Base-by-base conservation (phyloP, 2,888 invertebrate genomes). In the Alcis repandata region DNA sequence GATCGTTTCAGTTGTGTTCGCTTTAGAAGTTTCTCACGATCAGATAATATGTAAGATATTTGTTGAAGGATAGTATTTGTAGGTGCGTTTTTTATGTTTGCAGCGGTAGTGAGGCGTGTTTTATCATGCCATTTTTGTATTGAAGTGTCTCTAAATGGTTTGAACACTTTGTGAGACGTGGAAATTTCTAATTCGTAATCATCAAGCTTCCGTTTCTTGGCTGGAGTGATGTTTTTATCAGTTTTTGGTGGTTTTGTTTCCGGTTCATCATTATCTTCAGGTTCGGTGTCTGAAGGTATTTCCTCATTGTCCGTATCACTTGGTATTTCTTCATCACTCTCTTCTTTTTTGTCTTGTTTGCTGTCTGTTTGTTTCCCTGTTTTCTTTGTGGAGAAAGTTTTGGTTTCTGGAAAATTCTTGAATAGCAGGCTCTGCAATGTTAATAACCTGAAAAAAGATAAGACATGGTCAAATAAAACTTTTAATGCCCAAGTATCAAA, bases 101-200 rank as follows among this genome's bases (percentile, higher is more conserved):
- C 94, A n/a, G 95, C 94, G 11, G 95, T 94, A 0, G 96, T 93
- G 36, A 97, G 88, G 72, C 96, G 95, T 0, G 98, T 99, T 87
- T 98, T 98, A 68, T 98, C 98, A 88, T 98, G 97, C 99, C 99
- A 99, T 85, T 98, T 98, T 75, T 98, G 96, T 67, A 99, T 96
- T 9, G 97, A 96, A 0, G 95, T 89, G 81, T 98, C 96, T 83
- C 98, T 95, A 79, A 96, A 97, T 8, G 93, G 80, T 71, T 90
- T 94, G 71, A 96, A 97, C 2, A 89, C 86, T 72, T 94, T 89
- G 78, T 97, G 95, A 45, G 94, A 89, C 9, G 88, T 87, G 9
- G 91, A 80, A 36, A 97, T 86, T 68, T 94, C 89, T 51, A 86
- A 83, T 73, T 95, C 95, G 79, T 94, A 96, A 17, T 96, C 95